Percentiles rank a stretch among this genome's conserved stretches.
These are phyloP conservation scores for Heterodera schachtii DNA, from an alignment of 1,140 invertebrate species.

Conservation along the genomic window DNA sequence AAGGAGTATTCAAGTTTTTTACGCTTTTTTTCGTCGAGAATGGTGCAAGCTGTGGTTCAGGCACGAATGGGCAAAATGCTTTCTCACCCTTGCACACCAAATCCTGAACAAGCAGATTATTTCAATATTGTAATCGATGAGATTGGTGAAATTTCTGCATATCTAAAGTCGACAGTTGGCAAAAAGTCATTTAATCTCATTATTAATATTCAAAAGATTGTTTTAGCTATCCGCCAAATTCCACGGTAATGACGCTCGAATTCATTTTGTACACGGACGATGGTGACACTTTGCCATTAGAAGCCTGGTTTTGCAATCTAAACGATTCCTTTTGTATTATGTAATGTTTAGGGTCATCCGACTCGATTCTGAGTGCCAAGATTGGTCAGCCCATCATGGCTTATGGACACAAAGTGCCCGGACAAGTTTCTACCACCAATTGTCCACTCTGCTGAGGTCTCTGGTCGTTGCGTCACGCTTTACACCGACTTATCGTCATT, in stretches of 20 bases:
- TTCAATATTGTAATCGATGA: constrained; percentile 54
- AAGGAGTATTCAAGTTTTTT: constrained; percentile 48
- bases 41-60: constrained; percentile 50
- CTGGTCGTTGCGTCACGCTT: constrained; percentile 47
- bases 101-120: constrained; percentile 46
- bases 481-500: constrained; percentile 52
- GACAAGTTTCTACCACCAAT: constrained; percentile 50
- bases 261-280: constrained; percentile 55
- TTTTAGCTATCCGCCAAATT: constrained; percentile 47
- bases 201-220: neutral
- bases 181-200: constrained; percentile 31
- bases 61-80: constrained; percentile 42
- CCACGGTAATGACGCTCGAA: constrained; percentile 39
- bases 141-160: constrained; percentile 55
- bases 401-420: constrained; percentile 1
- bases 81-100: constrained; percentile 32
- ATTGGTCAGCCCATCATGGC: constrained; percentile 38
- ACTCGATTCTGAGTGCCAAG: constrained; percentile 36
- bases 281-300: constrained; percentile 49
- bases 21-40: constrained; percentile 45
- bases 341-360: constrained; percentile 31
- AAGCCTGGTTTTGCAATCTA: constrained; percentile 42
- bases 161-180: constrained; percentile 42
- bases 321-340: neutral
- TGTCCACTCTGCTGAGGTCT: constrained; percentile 48